Percentiles rank a stretch among this genome's conserved stretches.
Conservation (phyloP, 2,888 invertebrate genomes). For the Sepioteuthis lessoniana region DNA sequence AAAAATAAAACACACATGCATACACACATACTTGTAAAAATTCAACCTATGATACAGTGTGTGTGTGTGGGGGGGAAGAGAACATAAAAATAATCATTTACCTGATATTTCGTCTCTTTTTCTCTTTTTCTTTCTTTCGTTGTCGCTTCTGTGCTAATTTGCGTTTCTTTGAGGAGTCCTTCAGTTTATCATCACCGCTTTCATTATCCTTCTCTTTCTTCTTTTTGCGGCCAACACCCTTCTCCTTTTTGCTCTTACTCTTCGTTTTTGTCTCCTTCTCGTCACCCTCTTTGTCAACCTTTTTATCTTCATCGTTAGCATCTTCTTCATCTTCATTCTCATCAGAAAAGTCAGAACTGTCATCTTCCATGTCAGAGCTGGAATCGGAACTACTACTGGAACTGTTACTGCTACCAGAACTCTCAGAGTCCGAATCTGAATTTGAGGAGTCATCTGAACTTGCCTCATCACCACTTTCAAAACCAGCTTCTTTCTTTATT, state of each 20-base stretch:
- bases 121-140: slow-evolving; percentile 47
- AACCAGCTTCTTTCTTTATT: background rate
- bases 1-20: too few species aligned
- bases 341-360: background rate
- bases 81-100: background rate
- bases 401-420: background rate
- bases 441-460: background rate
- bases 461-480: background rate
- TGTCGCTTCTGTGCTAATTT: background rate
- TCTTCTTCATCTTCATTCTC: background rate
- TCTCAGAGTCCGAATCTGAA: background rate
- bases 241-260: slow-evolving; percentile 12
- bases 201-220: background rate
- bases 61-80: too few species aligned
- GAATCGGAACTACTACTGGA: slow-evolving; percentile 4
- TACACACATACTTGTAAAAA: background rate
- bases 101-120: slow-evolving; percentile 45
- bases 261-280: background rate
- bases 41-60: background rate
- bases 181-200: background rate
- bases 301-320: background rate
- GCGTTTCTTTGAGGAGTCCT: background rate
- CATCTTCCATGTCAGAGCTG: background rate
- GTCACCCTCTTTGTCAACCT: background rate
- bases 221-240: background rate